phyloP scores from a whole-genome alignment of 53 echinoderm and acorn worm genomes.

The Pentamera pediparva region DNA sequence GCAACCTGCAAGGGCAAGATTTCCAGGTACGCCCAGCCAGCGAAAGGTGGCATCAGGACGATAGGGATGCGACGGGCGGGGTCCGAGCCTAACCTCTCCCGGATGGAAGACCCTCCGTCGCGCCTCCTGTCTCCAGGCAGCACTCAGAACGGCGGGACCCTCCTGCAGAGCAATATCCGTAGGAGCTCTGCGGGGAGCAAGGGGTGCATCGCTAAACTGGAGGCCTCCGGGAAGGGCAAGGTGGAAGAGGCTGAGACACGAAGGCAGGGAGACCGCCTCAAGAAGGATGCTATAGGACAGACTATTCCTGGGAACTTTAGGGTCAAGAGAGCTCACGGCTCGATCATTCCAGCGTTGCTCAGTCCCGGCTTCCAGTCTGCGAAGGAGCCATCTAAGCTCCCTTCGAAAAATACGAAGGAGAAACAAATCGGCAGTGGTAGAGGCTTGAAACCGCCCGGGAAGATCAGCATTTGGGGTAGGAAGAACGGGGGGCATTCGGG shows the following conservation, averaged over 20 bases:
- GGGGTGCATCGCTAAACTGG: not conserved
- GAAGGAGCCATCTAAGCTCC: conserved; percentile 19
- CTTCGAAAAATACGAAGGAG: not conserved
- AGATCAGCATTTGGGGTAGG: too few relatives aligned
- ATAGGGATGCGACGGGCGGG: conserved; percentile 3
- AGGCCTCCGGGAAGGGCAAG: not conserved
- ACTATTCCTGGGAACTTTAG: not conserved
- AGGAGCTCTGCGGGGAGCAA: not conserved
- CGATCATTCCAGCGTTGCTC: conserved; percentile 1
- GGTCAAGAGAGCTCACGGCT: not conserved
- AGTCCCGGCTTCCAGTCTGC: conserved; percentile 8
- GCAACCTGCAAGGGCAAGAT: not conserved
- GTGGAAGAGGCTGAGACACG: not conserved
- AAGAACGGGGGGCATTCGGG: too few relatives aligned
- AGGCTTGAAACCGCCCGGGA: too few relatives aligned
- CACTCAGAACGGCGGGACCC: not conserved
- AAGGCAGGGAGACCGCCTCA: not conserved
- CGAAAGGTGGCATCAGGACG: not conserved
- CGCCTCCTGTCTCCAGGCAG: not conserved
- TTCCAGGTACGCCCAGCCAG: not conserved
- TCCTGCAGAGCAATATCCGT: not conserved
- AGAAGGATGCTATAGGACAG: not conserved
- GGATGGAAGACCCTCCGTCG: not conserved
- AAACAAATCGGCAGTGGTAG: too few relatives aligned
- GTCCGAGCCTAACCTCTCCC: conserved; percentile 14